Evolutionary conservation across 2,888 invertebrate genomes (phyloP).

Genomic region (Volucella inanis): DNA sequence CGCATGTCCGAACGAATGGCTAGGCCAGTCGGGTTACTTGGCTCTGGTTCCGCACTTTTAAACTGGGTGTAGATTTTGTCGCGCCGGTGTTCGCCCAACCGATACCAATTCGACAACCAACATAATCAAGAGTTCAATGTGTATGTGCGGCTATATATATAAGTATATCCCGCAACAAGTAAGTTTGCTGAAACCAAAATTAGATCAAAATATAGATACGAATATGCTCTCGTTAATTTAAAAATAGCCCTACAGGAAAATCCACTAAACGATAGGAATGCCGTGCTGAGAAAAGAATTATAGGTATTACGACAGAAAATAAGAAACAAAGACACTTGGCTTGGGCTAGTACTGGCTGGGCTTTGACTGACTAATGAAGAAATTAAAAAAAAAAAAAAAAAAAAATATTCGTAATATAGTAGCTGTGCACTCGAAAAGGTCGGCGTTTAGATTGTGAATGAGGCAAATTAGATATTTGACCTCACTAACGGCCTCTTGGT

Average conservation of each 20-base stretch:
- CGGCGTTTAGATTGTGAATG: no score
- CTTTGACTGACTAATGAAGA: neutral
- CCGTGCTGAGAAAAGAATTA: conserved; percentile 6
- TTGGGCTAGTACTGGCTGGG: neutral
- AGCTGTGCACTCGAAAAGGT: no score
- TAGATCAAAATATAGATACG: conserved; percentile 62
- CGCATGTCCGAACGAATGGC: conserved; percentile 41
- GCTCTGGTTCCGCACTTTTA: conserved; percentile 15
- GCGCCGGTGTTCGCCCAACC: conserved; percentile 34
- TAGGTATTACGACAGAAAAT: conserved; percentile 46
- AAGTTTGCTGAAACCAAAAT: conserved; percentile 71
- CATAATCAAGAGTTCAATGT: conserved; percentile 34
- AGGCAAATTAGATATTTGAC: no score
- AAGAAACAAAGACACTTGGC: neutral
- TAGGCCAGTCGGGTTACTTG: conserved; percentile 39
- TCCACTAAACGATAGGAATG: conserved; percentile 32
- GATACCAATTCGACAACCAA: neutral
- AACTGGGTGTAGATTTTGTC: conserved; percentile 43
- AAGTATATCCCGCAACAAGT: conserved; percentile 54
- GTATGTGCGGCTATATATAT: conserved; percentile 42
- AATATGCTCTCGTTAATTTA: conserved; percentile 65
- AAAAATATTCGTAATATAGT: no score
- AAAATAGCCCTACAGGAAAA: conserved; percentile 55
- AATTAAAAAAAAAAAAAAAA: neutral
- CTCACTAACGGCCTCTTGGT: no score